These are phyloP conservation scores for Emydura subglobosa DNA, from an alignment of 2,113 vertebrate genomes.

Conservation along the genomic window DNA sequence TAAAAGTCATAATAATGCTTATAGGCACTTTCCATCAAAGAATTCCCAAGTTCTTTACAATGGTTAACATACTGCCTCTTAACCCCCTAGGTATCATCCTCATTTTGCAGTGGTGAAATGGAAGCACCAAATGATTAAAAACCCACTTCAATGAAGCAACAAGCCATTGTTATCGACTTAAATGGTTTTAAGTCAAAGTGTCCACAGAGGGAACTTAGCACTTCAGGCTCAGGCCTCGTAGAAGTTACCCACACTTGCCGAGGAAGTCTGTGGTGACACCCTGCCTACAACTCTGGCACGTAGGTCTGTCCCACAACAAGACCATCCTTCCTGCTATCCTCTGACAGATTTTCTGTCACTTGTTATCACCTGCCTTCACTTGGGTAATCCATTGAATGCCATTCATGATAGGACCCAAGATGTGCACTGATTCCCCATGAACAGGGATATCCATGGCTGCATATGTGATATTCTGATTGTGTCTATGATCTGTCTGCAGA, in stretches of 20 bases:
- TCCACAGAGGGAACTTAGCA: neutral
- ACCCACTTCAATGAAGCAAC: neutral
- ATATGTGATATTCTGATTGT: neutral
- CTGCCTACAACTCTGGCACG: neutral
- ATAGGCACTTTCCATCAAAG: neutral
- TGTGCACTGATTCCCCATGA: neutral
- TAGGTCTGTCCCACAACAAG: fast-evolving
- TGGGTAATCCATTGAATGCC: neutral
- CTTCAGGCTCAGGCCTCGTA: neutral
- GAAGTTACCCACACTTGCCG: neutral
- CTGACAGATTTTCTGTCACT: neutral
- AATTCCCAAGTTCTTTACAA: neutral
- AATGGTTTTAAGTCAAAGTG: neutral
- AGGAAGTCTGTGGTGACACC: neutral
- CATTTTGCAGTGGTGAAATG: neutral
- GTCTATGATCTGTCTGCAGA: neutral
- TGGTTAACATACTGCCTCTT: neutral
- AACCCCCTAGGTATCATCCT: neutral
- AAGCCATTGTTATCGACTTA: neutral
- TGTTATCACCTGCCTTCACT: neutral
- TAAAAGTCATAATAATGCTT: neutral
- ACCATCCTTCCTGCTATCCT: neutral
- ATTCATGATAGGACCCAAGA: neutral
- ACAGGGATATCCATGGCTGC: neutral
- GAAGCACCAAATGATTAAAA: neutral